These are phyloP conservation scores for Mechanitis mazaeus DNA, from an alignment of 2,888 invertebrate genomes.

Conservation along the genomic window DNA sequence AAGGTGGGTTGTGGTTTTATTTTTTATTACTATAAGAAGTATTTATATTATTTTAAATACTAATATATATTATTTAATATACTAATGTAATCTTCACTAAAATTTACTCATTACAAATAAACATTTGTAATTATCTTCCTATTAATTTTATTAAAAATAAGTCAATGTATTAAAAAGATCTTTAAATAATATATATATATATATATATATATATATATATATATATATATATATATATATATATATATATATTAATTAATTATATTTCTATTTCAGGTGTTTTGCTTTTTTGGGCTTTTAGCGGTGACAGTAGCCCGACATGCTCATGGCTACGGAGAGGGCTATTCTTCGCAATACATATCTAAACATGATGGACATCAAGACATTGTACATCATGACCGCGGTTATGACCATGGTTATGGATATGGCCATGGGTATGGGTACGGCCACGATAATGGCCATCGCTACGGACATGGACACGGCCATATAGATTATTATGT, in stretches of 20 bases:
- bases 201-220: no score
- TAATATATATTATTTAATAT: no score
- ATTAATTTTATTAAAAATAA: background rate
- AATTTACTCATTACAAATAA: no score
- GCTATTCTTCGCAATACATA: slow-evolving; percentile 56
- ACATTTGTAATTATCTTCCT: no score
- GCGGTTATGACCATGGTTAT: slow-evolving; percentile 33
- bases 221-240: no score
- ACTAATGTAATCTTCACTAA: no score
- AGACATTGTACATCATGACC: slow-evolving; percentile 35
- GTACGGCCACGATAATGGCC: slow-evolving; percentile 30
- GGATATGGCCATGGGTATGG: slow-evolving; percentile 6
- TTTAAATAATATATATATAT: background rate
- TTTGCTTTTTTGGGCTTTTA: slow-evolving; percentile 32
- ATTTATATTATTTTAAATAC: no score
- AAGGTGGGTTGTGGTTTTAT: slow-evolving; percentile 9
- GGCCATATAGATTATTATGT: slow-evolving; percentile 18
- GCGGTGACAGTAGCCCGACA: slow-evolving; percentile 22
- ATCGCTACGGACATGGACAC: slow-evolving; percentile 19
- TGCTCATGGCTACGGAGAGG: slow-evolving; percentile 38
- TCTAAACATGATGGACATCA: slow-evolving; percentile 49
- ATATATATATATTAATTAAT: no score
- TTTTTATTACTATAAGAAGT: background rate
- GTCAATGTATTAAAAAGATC: background rate
- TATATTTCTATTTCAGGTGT: slow-evolving; percentile 17